phyloP scores from a whole-genome alignment of 2,797 vertebrate genomes.

The Pelochelys cantorii region DNA sequence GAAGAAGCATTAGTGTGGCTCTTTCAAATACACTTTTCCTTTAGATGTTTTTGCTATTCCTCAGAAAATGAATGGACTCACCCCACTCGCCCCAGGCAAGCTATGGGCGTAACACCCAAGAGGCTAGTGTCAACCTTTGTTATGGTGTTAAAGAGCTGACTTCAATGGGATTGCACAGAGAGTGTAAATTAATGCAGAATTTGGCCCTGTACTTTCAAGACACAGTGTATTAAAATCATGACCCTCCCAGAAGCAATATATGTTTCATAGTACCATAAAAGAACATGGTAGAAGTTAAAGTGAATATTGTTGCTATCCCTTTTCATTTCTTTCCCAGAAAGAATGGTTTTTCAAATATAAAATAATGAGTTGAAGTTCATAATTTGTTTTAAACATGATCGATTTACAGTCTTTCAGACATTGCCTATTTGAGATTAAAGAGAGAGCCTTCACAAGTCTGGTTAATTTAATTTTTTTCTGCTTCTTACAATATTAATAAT shows the following conservation, averaged over 20 bases:
- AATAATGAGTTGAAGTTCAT: not conserved
- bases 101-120: not conserved
- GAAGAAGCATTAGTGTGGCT: not conserved
- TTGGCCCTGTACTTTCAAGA: not conserved
- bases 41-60: not conserved
- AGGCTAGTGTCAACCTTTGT: not conserved
- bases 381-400: not conserved
- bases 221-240: not conserved
- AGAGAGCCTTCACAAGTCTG: slow-evolving; percentile 22
- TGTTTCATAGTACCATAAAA: not conserved
- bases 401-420: not conserved
- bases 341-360: not conserved
- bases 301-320: not conserved
- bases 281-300: not conserved
- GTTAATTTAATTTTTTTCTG: slow-evolving; percentile 63
- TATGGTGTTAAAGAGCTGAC: accelerated
- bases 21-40: not conserved
- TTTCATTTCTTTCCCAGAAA: not conserved
- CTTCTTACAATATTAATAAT: slow-evolving; percentile 66
- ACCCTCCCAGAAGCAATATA: not conserved
- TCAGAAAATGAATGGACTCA: not conserved
- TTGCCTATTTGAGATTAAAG: slow-evolving; percentile 37
- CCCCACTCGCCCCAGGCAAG: not conserved
- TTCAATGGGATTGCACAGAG: accelerated
- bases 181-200: not conserved